Conservation (phyloP, 2,797 vertebrate genomes). For the Anabacerthia variegaticeps region DNA sequence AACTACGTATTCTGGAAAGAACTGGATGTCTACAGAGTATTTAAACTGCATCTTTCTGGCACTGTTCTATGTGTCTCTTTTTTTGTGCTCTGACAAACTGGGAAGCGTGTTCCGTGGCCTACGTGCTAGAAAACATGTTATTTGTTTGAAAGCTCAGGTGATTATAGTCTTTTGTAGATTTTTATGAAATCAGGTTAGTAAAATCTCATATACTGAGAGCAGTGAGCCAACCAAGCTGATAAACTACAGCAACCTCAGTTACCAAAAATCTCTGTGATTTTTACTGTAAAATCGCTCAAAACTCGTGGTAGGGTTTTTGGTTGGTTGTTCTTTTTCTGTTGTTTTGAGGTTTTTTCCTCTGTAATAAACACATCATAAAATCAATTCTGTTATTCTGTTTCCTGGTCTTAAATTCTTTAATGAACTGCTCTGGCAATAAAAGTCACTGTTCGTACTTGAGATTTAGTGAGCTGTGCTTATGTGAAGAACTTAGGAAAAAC, state of each 20-base stretch:
- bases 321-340: neutral
- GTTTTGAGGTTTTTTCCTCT: neutral
- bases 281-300: neutral
- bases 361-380: neutral
- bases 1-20: neutral
- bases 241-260: neutral
- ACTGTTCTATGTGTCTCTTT: neutral
- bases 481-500: neutral
- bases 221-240: neutral
- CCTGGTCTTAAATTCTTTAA: neutral
- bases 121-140: neutral
- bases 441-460: neutral
- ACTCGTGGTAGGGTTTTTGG: neutral
- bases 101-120: neutral
- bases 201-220: neutral
- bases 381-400: neutral
- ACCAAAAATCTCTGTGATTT: neutral
- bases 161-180: neutral
- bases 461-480: neutral
- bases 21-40: neutral
- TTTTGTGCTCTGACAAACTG: neutral
- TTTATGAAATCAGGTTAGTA: neutral
- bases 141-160: conserved; percentile 19
- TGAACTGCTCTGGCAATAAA: neutral
- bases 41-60: neutral